Percentiles rank a stretch among this genome's conserved stretches.
Conservation (phyloP, 92 coral and sea anemone species). For the Metridium senile region DNA sequence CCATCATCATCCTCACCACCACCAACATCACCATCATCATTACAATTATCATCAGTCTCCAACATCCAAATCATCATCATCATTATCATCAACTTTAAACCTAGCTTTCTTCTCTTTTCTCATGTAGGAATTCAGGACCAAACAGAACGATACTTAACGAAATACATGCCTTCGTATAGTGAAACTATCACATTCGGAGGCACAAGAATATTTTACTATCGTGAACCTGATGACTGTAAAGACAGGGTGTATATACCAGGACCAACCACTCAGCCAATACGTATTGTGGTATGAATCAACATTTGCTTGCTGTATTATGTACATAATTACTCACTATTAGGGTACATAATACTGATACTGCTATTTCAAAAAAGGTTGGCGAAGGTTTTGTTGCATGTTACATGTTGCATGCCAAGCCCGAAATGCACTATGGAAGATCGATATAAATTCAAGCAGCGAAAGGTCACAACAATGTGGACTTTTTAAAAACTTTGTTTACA, state of each 20-base stretch:
- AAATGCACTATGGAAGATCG: not conserved
- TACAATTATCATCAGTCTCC: no score
- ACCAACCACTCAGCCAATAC: conserved; percentile 69
- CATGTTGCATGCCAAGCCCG: not conserved
- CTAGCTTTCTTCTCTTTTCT: no score
- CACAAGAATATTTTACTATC: conserved; percentile 64
- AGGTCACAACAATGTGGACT: no score
- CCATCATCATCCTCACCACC: no score
- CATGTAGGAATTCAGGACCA: conserved; percentile 58
- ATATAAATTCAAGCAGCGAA: no score
- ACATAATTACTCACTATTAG: not conserved
- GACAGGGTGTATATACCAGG: conserved; percentile 78
- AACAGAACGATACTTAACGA: conserved; percentile 42
- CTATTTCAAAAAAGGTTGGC: no score
- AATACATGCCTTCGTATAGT: conserved; percentile 63
- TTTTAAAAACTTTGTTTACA: no score
- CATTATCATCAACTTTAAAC: no score
- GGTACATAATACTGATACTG: not conserved
- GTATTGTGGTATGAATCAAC: conserved; percentile 66
- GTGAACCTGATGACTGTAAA: conserved; percentile 36
- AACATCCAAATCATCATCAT: no score
- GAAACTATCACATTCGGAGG: conserved; percentile 63
- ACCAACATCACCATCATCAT: no score
- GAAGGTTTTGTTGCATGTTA: no score
- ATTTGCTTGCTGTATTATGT: not conserved